A percentile compares a stretch with the other conserved stretches of the same genome.
These are phyloP conservation scores for Panthera tigris DNA, from an alignment of 2,113 vertebrate species.

Conservation along the genomic window DNA sequence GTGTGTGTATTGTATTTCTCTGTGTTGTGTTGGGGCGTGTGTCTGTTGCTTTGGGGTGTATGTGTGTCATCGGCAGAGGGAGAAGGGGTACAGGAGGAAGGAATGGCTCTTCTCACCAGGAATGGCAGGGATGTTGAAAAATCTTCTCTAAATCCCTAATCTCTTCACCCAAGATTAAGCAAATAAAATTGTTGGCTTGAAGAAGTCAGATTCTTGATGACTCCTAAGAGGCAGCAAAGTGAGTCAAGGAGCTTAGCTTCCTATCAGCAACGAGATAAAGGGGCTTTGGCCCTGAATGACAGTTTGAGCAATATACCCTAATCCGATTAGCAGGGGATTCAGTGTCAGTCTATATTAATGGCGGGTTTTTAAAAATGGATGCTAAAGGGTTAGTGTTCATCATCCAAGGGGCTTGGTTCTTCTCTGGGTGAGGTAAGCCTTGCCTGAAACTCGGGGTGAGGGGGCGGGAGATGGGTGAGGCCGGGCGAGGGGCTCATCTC, in stretches of 20 bases:
- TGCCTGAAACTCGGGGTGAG: slow-evolving; percentile 14
- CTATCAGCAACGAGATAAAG: slow-evolving; percentile 51
- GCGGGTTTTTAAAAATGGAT: slow-evolving; percentile 41
- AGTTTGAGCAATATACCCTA: slow-evolving; percentile 81
- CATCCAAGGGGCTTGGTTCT: not conserved
- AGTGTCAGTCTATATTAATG: slow-evolving; percentile 67
- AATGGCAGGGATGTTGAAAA: slow-evolving; percentile 50
- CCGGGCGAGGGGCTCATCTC: not conserved
- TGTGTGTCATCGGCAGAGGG: not conserved
- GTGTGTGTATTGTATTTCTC: not conserved
- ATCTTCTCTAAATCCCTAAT: slow-evolving; percentile 59
- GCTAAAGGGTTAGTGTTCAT: slow-evolving; percentile 62
- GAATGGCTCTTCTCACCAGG: not conserved
- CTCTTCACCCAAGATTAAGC: slow-evolving; percentile 70
- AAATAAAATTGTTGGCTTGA: slow-evolving; percentile 70
- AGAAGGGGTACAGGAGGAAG: not conserved
- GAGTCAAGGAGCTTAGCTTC: slow-evolving; percentile 57
- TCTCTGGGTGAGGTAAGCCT: slow-evolving; percentile 25
- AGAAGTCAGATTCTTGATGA: slow-evolving; percentile 57
- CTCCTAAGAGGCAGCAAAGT: slow-evolving; percentile 37
- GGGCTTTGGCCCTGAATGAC: slow-evolving; percentile 69
- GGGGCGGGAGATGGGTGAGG: not conserved
- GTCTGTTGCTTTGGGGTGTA: not conserved
- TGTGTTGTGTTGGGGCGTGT: not conserved
- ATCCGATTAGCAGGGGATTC: slow-evolving; percentile 83